Percentiles rank a stretch among this genome's conserved stretches.
phyloP scores from a whole-genome alignment of 2,888 invertebrate genomes.

The Rhagonycha fulva region DNA sequence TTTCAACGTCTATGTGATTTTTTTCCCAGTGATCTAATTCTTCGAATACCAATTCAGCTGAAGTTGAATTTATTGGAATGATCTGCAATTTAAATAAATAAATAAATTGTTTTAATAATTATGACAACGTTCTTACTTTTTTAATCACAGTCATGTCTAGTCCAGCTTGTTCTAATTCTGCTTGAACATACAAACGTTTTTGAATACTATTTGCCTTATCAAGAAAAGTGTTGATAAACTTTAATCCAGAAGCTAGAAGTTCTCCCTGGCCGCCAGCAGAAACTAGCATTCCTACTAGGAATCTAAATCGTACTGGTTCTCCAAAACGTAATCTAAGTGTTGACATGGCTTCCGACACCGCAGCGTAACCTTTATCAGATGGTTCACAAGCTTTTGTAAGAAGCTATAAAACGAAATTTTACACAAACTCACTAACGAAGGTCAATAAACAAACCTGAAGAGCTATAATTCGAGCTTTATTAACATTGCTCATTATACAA shows the following conservation, averaged over 20 bases:
- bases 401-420: constrained; percentile 61
- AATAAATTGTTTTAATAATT: neutral
- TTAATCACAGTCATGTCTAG: constrained; percentile 68
- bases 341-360: constrained; percentile 89
- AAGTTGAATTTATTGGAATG: constrained; percentile 65
- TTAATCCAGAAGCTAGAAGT: constrained; percentile 77
- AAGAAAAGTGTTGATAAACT: constrained; percentile 83
- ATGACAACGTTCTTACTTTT: constrained; percentile 54
- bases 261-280: constrained; percentile 73
- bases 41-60: constrained; percentile 65
- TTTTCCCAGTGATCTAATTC: constrained; percentile 80
- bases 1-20: constrained; percentile 79
- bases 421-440: neutral
- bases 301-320: constrained; percentile 90
- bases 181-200: constrained; percentile 81
- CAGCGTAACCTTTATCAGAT: constrained; percentile 75
- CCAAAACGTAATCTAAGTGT: constrained; percentile 86
- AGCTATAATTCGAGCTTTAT: constrained; percentile 81
- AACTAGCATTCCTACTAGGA: constrained; percentile 86
- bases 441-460: constrained; percentile 75
- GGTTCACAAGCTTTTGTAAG: constrained; percentile 82
- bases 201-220: constrained; percentile 77
- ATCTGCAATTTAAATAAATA: constrained; percentile 56
- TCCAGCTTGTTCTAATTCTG: constrained; percentile 82
- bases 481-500: constrained; percentile 86